Base-by-base conservation (phyloP, 2,888 invertebrate genomes). In the Fissipunctia ypsillon region DNA sequence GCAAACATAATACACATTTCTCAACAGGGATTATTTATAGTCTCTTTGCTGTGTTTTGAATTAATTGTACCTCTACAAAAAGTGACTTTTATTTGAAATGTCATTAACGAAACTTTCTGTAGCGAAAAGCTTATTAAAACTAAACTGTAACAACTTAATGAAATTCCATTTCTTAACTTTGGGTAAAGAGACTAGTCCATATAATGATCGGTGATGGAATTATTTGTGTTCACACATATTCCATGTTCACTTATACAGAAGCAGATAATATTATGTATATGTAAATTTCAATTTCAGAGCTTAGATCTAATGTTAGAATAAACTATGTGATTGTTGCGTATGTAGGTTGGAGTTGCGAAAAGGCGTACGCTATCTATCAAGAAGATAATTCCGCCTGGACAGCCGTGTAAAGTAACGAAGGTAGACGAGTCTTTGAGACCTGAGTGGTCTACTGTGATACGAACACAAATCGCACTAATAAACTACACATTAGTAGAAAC, bases 291-390 rank as follows among this genome's bases (percentile, higher is more conserved):
- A 70, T 77, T 83, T 67, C 64, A 80, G 73, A 70, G 48, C 59
- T 66, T 72, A 63, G 75, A 72, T 80, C 56, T 82, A 77, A 81
- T 80, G 43, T 81, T 80, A 81, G 84, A 83, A 83, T 78, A 80
- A 80, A 86, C 50, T 83, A 76, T 84, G 81, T 84, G 80, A 87
- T 87, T 92, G 85, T 93, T 92, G 85, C 89, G 83, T 90, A 91
- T 88, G 86, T 95, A 95, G 95, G 92, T 95, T 87, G 95, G 95
- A 85, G 91, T 93, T 88, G 94, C 93, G 92, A 96, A 95, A 93
- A 92, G 94, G 89, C 94, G 96, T 80, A 95, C 96, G 83, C 94
- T 96, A 88, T 95, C 96, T 90, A 96, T 96, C 91, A 96, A 96
- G 96, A 96, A 95, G 95, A 95, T 95, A 78, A 95, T 95, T 64